phyloP scores from a whole-genome alignment of 2,797 vertebrate genomes.

The Cyprinella venusta region DNA sequence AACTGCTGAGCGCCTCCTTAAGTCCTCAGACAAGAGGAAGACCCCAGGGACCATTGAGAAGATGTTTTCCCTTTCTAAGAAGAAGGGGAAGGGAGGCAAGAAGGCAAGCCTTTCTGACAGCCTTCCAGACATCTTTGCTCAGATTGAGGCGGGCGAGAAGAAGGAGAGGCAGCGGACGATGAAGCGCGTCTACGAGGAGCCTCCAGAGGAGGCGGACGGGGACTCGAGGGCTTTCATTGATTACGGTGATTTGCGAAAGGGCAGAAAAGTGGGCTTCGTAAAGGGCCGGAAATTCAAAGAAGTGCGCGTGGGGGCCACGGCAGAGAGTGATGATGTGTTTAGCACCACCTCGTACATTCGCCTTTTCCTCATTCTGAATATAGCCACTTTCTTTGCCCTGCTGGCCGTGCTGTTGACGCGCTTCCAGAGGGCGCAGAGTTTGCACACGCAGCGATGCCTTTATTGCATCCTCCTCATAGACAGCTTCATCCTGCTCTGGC shows the following conservation, averaged over 20 bases:
- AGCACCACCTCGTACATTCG: constrained; percentile 87
- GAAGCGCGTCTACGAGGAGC: constrained; percentile 85
- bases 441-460: constrained; percentile 90
- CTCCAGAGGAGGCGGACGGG: constrained; percentile 86
- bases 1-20: constrained; percentile 89
- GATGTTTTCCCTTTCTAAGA: constrained; percentile 88
- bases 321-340: constrained; percentile 74
- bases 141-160: constrained; percentile 91
- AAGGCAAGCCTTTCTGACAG: constrained; percentile 81
- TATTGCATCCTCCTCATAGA: constrained; percentile 91
- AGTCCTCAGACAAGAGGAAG: constrained; percentile 91
- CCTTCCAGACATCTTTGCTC: constrained; percentile 92
- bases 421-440: constrained; percentile 87
- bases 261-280: constrained; percentile 73
- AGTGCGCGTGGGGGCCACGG: constrained; percentile 75
- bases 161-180: constrained; percentile 87
- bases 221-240: constrained; percentile 90
- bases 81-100: constrained; percentile 81
- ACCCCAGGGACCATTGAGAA: constrained; percentile 87
- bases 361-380: constrained; percentile 94
- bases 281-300: constrained; percentile 80
- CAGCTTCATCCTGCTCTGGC: constrained; percentile 91
- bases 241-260: constrained; percentile 84
- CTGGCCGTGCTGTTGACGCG: constrained; percentile 88
- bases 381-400: constrained; percentile 91